These are phyloP conservation scores for Cynocephalus volans DNA, from an alignment of 2,113 vertebrate genomes.

Conservation along the genomic window DNA sequence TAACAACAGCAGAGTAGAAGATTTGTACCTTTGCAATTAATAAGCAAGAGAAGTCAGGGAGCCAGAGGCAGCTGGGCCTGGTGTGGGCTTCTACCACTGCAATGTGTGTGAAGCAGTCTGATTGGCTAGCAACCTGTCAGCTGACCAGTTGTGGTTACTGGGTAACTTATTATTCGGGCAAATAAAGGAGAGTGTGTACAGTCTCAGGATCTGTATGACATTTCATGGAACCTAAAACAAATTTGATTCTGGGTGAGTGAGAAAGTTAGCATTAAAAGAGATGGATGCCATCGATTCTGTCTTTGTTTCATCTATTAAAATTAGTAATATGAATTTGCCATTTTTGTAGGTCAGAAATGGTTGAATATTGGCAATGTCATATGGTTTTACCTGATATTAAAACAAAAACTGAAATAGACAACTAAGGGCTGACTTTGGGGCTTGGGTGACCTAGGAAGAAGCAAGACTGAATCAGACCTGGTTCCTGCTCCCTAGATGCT, in stretches of 20 bases:
- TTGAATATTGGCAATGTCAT: not conserved
- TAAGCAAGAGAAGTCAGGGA: not conserved
- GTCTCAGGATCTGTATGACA: not conserved
- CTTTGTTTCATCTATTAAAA: not conserved
- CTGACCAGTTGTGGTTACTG: not conserved
- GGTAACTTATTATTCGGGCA: not conserved
- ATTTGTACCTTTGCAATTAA: not conserved
- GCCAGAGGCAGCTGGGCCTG: not conserved
- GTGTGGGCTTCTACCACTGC: not conserved
- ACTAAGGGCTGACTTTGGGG: not conserved
- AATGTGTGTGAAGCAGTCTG: not conserved
- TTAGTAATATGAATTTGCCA: not conserved
- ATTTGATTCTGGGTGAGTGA: not conserved
- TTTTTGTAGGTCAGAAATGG: not conserved
- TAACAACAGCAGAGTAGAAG: not conserved
- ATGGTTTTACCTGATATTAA: not conserved
- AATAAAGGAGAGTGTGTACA: not conserved
- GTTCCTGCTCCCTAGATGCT: not conserved
- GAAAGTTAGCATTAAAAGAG: not conserved
- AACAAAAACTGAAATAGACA: not conserved
- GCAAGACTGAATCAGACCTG: not conserved
- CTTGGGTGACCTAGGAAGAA: not conserved
- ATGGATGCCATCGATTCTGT: not conserved
- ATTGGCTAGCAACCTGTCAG: not conserved
- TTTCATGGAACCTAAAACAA: not conserved